A percentile compares a stretch with the other conserved stretches of the same genome.
Evolutionary conservation across 1,140 invertebrate genomes (phyloP).

Genomic region (Brachionus calyciflorus): DNA sequence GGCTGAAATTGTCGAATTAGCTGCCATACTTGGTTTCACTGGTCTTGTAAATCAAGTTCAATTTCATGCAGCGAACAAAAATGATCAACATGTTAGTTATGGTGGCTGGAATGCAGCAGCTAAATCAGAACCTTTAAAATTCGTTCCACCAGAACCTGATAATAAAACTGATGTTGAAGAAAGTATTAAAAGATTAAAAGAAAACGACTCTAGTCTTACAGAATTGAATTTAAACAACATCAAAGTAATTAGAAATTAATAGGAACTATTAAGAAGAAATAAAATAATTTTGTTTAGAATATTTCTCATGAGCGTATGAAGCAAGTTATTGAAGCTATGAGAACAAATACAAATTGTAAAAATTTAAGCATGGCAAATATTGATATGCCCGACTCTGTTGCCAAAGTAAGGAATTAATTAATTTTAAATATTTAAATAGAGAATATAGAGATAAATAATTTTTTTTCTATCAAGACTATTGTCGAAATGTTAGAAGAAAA

Average conservation of each 20-base stretch:
- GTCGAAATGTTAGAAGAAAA: slow-evolving; percentile 77
- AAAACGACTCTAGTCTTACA: slow-evolving; percentile 79
- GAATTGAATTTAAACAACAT: slow-evolving; percentile 96
- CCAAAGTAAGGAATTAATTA: slow-evolving; percentile 60
- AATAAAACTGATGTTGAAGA: slow-evolving; percentile 89
- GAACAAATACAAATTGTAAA: slow-evolving; percentile 84
- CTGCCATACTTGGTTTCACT: slow-evolving; percentile 96
- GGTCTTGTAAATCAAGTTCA: slow-evolving; percentile 99
- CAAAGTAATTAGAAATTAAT: slow-evolving; percentile 64
- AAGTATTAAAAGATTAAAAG: slow-evolving; percentile 78
- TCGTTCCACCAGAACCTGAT: slow-evolving; percentile 80
- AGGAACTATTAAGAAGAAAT: background rate
- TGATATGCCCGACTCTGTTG: slow-evolving; percentile 81
- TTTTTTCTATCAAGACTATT: slow-evolving; percentile 27
- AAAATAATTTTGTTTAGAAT: slow-evolving; percentile 69
- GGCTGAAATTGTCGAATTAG: slow-evolving; percentile 97
- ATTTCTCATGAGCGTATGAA: slow-evolving; percentile 93
- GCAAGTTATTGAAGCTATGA: slow-evolving; percentile 79
- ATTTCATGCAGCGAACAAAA: slow-evolving; percentile 79
- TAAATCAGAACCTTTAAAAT: slow-evolving; percentile 85
- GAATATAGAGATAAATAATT: no score
- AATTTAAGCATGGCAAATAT: slow-evolving; percentile 87
- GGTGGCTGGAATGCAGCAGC: slow-evolving; percentile 68
- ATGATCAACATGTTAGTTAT: background rate
- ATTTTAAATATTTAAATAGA: background rate